Percentiles rank a stretch among this genome's conserved stretches.
phyloP scores from a whole-genome alignment of 92 coral and sea anemone genomes.

The Heteractis magnifica region DNA sequence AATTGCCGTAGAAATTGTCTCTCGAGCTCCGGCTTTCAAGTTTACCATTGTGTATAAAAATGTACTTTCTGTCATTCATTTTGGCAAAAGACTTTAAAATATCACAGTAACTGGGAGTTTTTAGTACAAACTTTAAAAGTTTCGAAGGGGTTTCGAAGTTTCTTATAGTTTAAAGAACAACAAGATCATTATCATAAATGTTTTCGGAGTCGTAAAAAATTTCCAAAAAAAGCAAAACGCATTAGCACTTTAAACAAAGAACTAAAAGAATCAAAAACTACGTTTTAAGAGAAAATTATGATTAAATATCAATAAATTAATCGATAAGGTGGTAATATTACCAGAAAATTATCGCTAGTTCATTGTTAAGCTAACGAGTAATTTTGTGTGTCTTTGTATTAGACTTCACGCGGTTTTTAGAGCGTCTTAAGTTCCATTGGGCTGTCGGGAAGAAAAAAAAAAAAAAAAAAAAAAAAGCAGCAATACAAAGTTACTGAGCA shows the following conservation, averaged over 20 bases:
- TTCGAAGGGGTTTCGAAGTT: not conserved
- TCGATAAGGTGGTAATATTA: not conserved
- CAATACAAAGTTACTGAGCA: too few relatives aligned
- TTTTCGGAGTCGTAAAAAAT: not conserved
- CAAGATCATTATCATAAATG: not conserved
- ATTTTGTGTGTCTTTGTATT: not conserved
- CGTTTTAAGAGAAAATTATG: not conserved
- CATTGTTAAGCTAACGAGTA: not conserved
- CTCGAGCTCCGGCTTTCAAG: not conserved
- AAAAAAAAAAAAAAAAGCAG: too few relatives aligned
- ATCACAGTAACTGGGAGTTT: not conserved
- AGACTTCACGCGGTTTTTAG: not conserved
- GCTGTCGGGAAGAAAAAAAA: too few relatives aligned
- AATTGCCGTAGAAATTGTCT: conserved; percentile 4
- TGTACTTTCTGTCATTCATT: conserved; percentile 15
- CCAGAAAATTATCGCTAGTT: too few relatives aligned
- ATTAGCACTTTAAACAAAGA: too few relatives aligned
- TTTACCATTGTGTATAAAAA: conserved; percentile 22
- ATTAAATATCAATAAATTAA: too few relatives aligned
- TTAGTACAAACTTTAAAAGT: not conserved
- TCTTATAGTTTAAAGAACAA: not conserved
- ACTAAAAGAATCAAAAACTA: too few relatives aligned
- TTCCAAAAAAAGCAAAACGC: not conserved
- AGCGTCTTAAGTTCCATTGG: not conserved
- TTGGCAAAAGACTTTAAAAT: not conserved